phyloP scores from a whole-genome alignment of 1,140 invertebrate genomes.

The Eueides isabella region DNA sequence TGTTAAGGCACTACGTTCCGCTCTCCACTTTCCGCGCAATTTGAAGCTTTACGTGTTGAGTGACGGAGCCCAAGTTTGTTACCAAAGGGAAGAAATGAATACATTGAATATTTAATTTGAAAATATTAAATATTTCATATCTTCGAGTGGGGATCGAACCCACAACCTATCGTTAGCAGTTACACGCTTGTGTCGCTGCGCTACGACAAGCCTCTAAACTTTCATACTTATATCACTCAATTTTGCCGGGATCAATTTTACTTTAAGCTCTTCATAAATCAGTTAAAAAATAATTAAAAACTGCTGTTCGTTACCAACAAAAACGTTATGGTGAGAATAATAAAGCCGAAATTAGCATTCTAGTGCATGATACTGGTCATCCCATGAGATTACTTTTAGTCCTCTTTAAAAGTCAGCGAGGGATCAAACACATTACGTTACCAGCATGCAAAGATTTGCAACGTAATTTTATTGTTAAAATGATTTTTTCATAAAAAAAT shows the following conservation, averaged over 20 bases:
- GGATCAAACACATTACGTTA: constrained; percentile 43
- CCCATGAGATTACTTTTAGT: constrained; percentile 78
- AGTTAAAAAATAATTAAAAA: constrained; percentile 39
- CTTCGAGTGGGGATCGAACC: no score
- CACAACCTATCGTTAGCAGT: no score
- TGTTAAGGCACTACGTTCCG: no score
- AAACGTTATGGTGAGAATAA: constrained; percentile 51
- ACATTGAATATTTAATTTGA: no score
- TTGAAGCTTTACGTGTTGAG: no score
- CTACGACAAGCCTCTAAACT: no score
- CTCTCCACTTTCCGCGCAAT: no score
- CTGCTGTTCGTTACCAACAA: constrained; percentile 4
- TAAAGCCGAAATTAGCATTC: constrained; percentile 74
- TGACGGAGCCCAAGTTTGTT: no score
- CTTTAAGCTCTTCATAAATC: constrained; percentile 31
- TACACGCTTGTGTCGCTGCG: no score
- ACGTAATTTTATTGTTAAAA: neutral
- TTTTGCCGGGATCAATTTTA: constrained; percentile 33
- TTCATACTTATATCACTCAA: constrained; percentile 4
- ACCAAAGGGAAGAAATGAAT: no score
- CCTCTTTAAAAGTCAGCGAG: constrained; percentile 69
- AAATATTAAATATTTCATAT: no score
- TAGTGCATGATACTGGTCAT: constrained; percentile 79
- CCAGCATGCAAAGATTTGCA: neutral
- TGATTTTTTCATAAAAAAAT: no score